Conservation (phyloP, 2,113 vertebrate species). For the Romanogobio albipinnatus region DNA sequence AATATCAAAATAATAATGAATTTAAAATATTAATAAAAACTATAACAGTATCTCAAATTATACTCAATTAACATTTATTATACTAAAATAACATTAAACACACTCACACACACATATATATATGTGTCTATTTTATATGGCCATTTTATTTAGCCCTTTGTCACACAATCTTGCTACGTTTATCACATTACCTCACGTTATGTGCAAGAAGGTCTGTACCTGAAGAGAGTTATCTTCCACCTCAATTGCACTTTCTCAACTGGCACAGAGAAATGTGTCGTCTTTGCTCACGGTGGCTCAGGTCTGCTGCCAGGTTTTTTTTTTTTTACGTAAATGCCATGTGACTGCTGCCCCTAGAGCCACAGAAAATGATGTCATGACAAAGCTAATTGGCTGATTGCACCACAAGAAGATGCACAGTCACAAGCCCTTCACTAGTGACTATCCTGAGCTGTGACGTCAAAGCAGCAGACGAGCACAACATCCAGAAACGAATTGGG, state of each 20-base stretch:
- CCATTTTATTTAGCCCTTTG: too few species aligned
- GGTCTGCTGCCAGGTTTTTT: not conserved
- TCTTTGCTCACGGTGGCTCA: not conserved
- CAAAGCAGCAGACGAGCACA: not conserved
- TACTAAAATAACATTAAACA: too few species aligned
- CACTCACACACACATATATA: too few species aligned
- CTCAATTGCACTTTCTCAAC: not conserved
- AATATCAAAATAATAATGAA: too few species aligned
- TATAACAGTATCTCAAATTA: too few species aligned
- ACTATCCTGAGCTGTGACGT: not conserved
- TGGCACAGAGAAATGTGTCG: not conserved
- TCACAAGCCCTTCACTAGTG: not conserved
- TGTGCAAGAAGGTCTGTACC: too few species aligned
- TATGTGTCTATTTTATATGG: too few species aligned
- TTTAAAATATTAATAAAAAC: too few species aligned
- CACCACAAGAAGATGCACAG: not conserved
- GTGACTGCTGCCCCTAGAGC: not conserved
- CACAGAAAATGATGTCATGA: slow-evolving; percentile 1
- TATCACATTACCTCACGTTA: too few species aligned
- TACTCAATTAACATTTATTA: too few species aligned
- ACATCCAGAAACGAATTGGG: not conserved
- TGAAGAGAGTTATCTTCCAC: too few species aligned
- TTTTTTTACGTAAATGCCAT: not conserved
- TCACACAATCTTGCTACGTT: too few species aligned
- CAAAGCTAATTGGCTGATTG: slow-evolving; percentile 1